Conservation (phyloP, 2,113 vertebrate genomes). For the Meles meles region DNA sequence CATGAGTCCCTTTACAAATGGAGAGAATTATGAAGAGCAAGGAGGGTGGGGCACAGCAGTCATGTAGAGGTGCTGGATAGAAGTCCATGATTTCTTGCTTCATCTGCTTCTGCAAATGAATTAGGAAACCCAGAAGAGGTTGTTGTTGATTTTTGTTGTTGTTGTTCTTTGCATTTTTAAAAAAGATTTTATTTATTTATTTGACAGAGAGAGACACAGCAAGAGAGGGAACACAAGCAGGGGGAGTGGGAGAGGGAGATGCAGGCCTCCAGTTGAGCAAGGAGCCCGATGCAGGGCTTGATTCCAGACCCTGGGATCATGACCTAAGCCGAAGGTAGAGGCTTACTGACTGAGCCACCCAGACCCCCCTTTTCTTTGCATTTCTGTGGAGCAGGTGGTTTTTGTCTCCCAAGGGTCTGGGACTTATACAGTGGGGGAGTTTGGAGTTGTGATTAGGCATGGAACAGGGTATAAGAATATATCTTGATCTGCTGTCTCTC, state of each 20-base stretch:
- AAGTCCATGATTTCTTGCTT: not conserved
- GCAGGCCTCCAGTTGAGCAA: too few relatives aligned
- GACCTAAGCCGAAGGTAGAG: too few relatives aligned
- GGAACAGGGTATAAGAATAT: not conserved
- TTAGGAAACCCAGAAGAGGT: not conserved
- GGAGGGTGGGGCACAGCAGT: not conserved
- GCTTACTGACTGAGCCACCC: too few relatives aligned
- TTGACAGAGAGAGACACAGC: too few relatives aligned
- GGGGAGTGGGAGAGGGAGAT: too few relatives aligned
- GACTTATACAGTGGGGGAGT: not conserved
- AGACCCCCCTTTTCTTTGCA: too few relatives aligned
- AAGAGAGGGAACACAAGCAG: too few relatives aligned
- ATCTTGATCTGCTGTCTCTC: not conserved
- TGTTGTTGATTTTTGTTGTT: not conserved
- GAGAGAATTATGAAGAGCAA: not conserved
- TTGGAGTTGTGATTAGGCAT: not conserved
- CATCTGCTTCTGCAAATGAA: not conserved
- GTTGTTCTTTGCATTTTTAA: too few relatives aligned
- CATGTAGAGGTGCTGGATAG: not conserved
- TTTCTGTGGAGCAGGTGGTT: not conserved
- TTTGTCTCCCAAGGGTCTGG: not conserved
- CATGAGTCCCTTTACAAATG: not conserved
- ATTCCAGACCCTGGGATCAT: too few relatives aligned
- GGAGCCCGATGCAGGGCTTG: too few relatives aligned
- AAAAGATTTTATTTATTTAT: too few relatives aligned